Evolutionary conservation across 2,113 vertebrate species (phyloP).

Genomic region (Elachura formosa): DNA sequence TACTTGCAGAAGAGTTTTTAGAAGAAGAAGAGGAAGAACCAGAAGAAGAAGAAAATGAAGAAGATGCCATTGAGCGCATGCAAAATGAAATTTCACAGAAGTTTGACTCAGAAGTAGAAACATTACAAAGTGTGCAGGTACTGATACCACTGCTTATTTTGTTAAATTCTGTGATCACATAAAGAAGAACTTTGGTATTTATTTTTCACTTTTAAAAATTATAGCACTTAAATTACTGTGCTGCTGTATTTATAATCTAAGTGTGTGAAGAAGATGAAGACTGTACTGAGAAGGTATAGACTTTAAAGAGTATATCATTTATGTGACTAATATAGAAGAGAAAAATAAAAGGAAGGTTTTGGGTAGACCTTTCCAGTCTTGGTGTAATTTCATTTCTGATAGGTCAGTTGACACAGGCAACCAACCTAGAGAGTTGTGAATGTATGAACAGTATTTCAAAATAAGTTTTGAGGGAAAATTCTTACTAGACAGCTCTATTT

Average conservation of each 20-base stretch:
- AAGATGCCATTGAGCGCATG: conserved; percentile 74
- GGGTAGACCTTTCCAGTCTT: not conserved
- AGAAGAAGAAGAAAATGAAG: conserved; percentile 77
- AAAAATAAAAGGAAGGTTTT: not conserved
- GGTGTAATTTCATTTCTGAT: not conserved
- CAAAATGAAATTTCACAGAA: conserved; percentile 78
- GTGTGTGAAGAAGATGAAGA: not conserved
- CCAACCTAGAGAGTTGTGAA: not conserved
- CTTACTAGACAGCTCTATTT: not conserved
- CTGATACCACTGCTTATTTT: not conserved
- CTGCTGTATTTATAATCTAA: not conserved
- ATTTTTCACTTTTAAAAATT: not conserved
- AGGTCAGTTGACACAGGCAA: not conserved
- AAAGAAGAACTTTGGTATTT: not conserved
- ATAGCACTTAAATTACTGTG: not conserved
- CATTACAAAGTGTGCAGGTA: conserved; percentile 75
- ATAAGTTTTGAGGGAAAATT: not conserved
- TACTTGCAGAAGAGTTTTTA: conserved; percentile 82
- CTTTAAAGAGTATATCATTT: not conserved
- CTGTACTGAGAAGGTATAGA: not conserved
- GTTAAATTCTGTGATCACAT: not conserved
- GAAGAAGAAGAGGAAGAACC: conserved; percentile 61
- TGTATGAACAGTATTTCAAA: not conserved
- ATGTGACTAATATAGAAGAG: not conserved
- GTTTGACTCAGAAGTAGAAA: conserved; percentile 74